Conservation (phyloP, 2,888 invertebrate genomes). For the Phortica okadai region DNA sequence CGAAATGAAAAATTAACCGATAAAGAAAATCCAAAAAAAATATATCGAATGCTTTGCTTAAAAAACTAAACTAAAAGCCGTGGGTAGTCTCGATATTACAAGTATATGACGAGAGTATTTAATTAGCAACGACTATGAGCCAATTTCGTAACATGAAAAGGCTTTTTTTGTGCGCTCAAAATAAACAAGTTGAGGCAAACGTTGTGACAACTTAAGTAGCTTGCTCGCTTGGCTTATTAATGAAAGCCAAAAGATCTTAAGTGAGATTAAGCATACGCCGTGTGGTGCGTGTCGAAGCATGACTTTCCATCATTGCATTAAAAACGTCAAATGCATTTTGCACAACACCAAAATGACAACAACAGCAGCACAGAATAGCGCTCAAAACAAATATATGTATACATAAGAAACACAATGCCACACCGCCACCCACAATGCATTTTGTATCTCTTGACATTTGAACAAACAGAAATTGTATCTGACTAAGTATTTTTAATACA, state of each 20-base stretch:
- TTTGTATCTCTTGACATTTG: constrained; percentile 41
- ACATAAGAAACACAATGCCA: not conserved
- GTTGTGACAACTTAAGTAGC: constrained; percentile 23
- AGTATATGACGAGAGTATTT: constrained; percentile 44
- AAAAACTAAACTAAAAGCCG: constrained; percentile 42
- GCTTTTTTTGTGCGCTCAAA: constrained; percentile 17
- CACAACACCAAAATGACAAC: constrained; percentile 41
- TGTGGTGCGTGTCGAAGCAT: not conserved
- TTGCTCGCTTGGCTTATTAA: constrained; percentile 45
- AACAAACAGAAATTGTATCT: constrained; percentile 30
- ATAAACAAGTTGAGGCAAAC: not conserved
- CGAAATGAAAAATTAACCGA: constrained; percentile 22
- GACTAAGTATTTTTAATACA: constrained; percentile 5
- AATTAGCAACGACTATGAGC: constrained; percentile 44
- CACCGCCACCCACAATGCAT: constrained; percentile 25
- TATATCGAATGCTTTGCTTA: constrained; percentile 4
- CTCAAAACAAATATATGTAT: constrained; percentile 4
- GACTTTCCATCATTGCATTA: not conserved
- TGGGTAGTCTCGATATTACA: constrained; percentile 34
- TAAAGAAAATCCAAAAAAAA: constrained; percentile 40
- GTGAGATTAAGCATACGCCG: constrained; percentile 50
- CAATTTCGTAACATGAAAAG: constrained; percentile 29
- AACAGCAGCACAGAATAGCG: constrained; percentile 27
- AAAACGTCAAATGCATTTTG: not conserved
- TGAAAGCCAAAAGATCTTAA: not conserved